These are phyloP conservation scores for Himalopsyche kuldschensis DNA, from an alignment of 2,888 invertebrate genomes.

Conservation along the genomic window DNA sequence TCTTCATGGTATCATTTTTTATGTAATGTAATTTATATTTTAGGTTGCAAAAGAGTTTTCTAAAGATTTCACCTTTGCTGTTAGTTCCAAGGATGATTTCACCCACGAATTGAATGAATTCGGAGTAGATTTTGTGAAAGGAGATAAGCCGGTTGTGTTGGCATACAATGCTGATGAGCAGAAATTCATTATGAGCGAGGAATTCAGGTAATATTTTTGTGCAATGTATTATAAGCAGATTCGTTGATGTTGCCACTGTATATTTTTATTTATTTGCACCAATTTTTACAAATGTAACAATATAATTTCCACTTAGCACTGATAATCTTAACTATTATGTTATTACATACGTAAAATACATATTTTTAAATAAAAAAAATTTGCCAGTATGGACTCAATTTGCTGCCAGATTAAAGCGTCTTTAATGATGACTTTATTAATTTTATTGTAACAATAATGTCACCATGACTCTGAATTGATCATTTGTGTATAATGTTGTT, in stretches of 20 bases:
- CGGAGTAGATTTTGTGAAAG: conserved; percentile 83
- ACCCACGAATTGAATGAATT: conserved; percentile 92
- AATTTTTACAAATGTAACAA: too few species aligned
- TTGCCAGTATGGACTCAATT: too few species aligned
- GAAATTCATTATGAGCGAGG: conserved; percentile 87
- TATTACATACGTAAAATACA: too few species aligned
- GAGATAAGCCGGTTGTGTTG: conserved; percentile 87
- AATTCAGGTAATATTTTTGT: conserved; percentile 72
- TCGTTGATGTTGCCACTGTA: too few species aligned
- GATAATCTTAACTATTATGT: too few species aligned
- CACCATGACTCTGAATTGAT: too few species aligned
- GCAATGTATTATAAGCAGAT: background rate
- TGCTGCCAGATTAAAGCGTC: background rate
- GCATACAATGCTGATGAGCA: conserved; percentile 81
- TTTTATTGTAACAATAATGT: too few species aligned
- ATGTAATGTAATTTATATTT: background rate
- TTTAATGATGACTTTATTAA: background rate
- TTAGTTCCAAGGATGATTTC: conserved; percentile 93
- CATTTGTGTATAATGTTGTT: too few species aligned
- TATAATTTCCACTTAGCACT: too few species aligned
- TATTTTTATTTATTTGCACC: too few species aligned
- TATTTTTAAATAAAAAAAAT: too few species aligned
- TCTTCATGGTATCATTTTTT: background rate
- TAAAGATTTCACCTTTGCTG: conserved; percentile 77
- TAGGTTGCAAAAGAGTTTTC: conserved; percentile 72